Evolutionary conservation across 2,113 vertebrate species (phyloP).

Genomic region (Okapia johnstoni): DNA sequence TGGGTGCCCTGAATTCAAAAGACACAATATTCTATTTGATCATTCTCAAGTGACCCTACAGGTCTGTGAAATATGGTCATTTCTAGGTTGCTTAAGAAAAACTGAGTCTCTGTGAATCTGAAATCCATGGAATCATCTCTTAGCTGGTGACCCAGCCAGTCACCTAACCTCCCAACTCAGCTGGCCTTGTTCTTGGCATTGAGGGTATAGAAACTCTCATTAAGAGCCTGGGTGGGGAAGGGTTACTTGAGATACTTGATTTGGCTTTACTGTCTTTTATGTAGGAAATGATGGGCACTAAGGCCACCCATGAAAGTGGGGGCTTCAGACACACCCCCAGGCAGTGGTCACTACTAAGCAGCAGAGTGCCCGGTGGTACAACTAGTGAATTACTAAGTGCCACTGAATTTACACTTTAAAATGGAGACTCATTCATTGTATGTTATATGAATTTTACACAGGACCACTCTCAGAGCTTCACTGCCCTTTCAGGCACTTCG

Average conservation of each 20-base stretch:
- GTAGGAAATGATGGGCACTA: neutral
- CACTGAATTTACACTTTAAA: neutral
- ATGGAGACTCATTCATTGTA: neutral
- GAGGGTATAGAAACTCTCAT: neutral
- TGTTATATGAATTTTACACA: neutral
- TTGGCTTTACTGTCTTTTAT: neutral
- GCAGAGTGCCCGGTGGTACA: neutral
- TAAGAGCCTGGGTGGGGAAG: neutral
- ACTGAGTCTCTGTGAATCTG: neutral
- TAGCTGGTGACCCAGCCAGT: neutral
- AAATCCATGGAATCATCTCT: neutral
- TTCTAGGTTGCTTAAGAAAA: neutral
- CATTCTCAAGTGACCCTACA: neutral
- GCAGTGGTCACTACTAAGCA: neutral
- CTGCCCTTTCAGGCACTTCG: neutral
- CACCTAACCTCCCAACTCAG: neutral
- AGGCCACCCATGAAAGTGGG: neutral
- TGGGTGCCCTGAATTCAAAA: neutral
- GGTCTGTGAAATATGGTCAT: neutral
- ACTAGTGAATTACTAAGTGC: neutral
- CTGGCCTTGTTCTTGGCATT: neutral
- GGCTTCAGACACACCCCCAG: neutral
- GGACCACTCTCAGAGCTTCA: neutral
- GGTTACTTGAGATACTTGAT: neutral
- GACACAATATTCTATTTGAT: neutral